Conservation (phyloP, 2,888 invertebrate genomes). For the Cabera pusaria region DNA sequence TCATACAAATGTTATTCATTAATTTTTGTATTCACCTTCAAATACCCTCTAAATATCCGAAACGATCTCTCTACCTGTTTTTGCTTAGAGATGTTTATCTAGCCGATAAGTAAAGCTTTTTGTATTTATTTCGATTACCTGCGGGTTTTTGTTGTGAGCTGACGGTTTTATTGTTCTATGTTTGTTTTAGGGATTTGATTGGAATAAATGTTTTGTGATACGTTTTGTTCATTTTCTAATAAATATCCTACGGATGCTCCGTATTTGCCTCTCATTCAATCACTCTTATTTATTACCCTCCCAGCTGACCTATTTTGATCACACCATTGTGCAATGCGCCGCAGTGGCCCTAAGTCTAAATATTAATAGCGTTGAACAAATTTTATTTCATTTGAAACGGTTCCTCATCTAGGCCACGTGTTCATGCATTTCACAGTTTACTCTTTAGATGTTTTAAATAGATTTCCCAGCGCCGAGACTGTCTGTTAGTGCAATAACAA, state of each 20-base stretch:
- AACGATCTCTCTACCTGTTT: constrained; percentile 36
- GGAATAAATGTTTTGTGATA: neutral
- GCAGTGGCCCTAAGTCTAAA: constrained; percentile 3
- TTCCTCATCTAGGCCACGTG: constrained; percentile 39
- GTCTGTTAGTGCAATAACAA: constrained; percentile 34
- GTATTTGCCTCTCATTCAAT: constrained; percentile 1
- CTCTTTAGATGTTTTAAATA: constrained; percentile 39
- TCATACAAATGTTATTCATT: constrained; percentile 12
- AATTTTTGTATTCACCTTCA: constrained; percentile 50
- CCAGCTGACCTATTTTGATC: constrained; percentile 11
- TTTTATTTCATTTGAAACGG: constrained; percentile 8
- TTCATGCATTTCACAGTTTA: constrained; percentile 49
- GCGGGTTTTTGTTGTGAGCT: constrained; percentile 13
- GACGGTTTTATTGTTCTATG: neutral
- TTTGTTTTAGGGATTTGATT: constrained; percentile 2
- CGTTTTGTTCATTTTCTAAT: neutral
- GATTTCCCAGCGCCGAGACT: constrained; percentile 38
- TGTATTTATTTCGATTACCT: constrained; percentile 17
- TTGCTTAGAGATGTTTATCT: constrained; percentile 23
- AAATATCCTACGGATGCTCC: neutral
- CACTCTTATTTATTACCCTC: constrained; percentile 2
- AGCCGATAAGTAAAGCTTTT: constrained; percentile 23
- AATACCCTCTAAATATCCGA: constrained; percentile 43
- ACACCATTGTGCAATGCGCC: neutral
- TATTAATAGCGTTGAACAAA: constrained; percentile 2